Evolutionary conservation across 2,113 vertebrate genomes (phyloP), one percentile per base, ranked within the genome.

Genomic region (Hiodon tergisus): DNA sequence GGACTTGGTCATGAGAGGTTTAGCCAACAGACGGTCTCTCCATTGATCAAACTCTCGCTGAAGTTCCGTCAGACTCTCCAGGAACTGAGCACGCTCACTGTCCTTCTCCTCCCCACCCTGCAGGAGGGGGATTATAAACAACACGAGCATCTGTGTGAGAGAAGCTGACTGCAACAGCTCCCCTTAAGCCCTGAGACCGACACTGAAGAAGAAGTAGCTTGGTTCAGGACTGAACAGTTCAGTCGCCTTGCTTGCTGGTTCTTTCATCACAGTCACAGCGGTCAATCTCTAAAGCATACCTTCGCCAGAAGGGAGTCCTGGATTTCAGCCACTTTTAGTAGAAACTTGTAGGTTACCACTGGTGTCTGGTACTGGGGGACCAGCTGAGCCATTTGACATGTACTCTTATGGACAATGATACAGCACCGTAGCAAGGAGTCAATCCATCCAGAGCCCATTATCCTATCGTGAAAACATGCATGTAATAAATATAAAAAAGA

Each of bases 261-360:
- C 31, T 31, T 31, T 31, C 31, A 31, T 31, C 31, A 31, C 31
- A 31, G 31, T 31, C 31, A 31, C 31, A 6, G 65, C 58, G 1
- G 0, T 58, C 5, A 68, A 6, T 47, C 70, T 14, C 50, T 55
- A 47, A 75, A 16, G 57, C 84, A 83, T 85, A 90, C 83, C 72
- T 82, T 80, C 51, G 47, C 77, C 70, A 81, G 70, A 3, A 17
- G 61, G 7, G 75, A 65, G 5, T 84, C 67, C 7, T 78, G 47
- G 13, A 86, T 77, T 68, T 78, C 88, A 58, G 81, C 86, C 51
- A 87, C 2, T 17, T 75, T 88, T 47, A 89, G 8, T 31, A 88
- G 51, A 0, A 92, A 77, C 76, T 83, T 83, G 84, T 79, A 85
- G 72, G 88, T 83, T 1, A 83, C 63, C 54, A 88, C 80, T 0